Conservation (phyloP, 1,140 invertebrate species). For the Micrasema longulum region DNA sequence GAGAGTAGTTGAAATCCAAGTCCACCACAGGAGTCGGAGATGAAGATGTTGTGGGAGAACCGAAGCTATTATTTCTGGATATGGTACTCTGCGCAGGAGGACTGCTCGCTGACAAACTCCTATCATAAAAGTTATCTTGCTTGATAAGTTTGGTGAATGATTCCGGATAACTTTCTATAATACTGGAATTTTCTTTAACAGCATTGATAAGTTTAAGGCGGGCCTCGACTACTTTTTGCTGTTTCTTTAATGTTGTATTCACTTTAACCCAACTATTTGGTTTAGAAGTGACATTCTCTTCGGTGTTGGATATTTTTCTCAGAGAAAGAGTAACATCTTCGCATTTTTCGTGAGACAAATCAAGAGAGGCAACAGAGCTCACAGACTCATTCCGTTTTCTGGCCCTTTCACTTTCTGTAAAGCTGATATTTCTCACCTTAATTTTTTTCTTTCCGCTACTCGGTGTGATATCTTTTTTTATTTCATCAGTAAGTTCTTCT, state of each 20-base stretch:
- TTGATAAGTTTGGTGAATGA: constrained; percentile 62
- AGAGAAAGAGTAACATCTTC: constrained; percentile 64
- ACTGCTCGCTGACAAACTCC: constrained; percentile 55
- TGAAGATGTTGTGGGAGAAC: constrained; percentile 58
- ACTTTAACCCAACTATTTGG: constrained; percentile 63
- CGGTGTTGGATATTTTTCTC: constrained; percentile 60
- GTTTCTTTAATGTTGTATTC: constrained; percentile 56
- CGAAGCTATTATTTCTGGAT: constrained; percentile 44
- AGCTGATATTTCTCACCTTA: constrained; percentile 62
- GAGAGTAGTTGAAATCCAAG: constrained; percentile 52
- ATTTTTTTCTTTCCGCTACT: constrained; percentile 61
- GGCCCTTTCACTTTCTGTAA: constrained; percentile 64
- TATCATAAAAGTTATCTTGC: constrained; percentile 56
- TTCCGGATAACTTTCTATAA: constrained; percentile 60
- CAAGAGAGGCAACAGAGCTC: constrained; percentile 63
- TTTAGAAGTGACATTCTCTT: constrained; percentile 56
- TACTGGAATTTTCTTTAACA: constrained; percentile 61
- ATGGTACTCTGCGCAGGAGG: constrained; percentile 55
- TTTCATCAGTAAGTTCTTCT: constrained; percentile 57
- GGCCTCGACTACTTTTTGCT: constrained; percentile 65
- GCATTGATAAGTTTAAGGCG: constrained; percentile 65
- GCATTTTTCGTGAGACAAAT: constrained; percentile 60
- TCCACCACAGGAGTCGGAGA: constrained; percentile 54
- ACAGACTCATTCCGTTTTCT: constrained; percentile 66
- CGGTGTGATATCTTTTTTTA: constrained; percentile 58